Conservation (phyloP, 2,113 vertebrate species). For the Chrysochloris asiatica region DNA sequence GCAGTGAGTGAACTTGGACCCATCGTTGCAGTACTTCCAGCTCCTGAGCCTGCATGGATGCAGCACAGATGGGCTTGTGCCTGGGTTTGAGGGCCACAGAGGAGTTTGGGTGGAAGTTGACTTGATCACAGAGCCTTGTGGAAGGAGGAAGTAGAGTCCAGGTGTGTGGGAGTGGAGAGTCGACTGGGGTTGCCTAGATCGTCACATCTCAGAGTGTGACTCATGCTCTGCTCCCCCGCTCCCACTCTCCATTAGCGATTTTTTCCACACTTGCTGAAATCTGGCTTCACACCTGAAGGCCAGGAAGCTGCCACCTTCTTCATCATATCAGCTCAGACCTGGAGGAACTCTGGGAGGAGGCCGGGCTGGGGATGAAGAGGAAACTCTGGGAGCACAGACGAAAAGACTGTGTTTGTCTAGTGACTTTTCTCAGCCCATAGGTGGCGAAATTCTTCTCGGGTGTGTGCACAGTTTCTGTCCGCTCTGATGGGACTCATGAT, state of each 20-base stretch:
- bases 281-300: background rate
- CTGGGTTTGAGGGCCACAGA: background rate
- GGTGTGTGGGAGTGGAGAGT: background rate
- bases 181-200: background rate
- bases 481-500: background rate
- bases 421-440: conserved; percentile 17
- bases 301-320: background rate
- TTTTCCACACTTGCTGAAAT: background rate
- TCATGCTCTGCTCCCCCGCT: background rate
- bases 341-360: background rate
- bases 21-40: background rate
- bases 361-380: background rate
- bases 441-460: background rate
- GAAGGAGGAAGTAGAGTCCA: background rate
- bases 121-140: background rate
- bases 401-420: background rate
- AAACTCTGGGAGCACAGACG: background rate
- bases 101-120: too few species aligned
- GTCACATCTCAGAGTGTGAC: background rate
- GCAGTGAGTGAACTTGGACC: background rate
- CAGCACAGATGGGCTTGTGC: background rate
- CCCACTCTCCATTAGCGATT: background rate
- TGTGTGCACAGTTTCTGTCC: background rate
- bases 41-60: background rate
- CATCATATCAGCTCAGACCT: background rate